Conservation (phyloP, 2,113 vertebrate genomes). For the Notothenia rossii region DNA sequence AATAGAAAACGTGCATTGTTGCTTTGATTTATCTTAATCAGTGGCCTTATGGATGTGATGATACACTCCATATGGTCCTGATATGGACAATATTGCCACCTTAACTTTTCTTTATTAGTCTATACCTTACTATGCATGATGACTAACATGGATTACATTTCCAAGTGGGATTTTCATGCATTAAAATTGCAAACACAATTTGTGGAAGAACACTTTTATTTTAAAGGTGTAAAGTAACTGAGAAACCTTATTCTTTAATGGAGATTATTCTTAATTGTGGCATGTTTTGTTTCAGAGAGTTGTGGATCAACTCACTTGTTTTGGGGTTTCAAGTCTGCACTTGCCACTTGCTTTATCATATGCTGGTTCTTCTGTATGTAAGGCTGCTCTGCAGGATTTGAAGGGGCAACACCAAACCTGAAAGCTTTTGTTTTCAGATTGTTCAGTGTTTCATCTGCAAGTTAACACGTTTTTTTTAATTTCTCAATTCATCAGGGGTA, state of each 20-base stretch:
- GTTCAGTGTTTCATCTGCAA: not conserved
- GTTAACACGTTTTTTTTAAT: slow-evolving; percentile 21
- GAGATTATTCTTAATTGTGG: not conserved
- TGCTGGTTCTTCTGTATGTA: not conserved
- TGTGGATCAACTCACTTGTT: not conserved
- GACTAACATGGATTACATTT: not conserved
- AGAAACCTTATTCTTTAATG: not conserved
- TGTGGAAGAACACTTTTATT: too few relatives aligned
- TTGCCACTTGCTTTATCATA: not conserved
- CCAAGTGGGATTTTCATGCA: not conserved
- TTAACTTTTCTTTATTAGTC: not conserved
- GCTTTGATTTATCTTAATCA: not conserved
- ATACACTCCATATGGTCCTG: not conserved
- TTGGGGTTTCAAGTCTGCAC: not conserved
- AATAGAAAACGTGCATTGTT: not conserved
- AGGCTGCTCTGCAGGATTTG: not conserved
- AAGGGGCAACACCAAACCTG: not conserved
- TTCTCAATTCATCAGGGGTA: slow-evolving; percentile 7
- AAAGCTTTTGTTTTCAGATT: slow-evolving; percentile 18
- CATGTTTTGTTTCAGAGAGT: not conserved
- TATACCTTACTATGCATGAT: not conserved
- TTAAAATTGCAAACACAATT: not conserved
- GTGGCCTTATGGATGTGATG: not conserved
- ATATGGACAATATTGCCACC: not conserved
- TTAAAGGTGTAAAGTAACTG: too few relatives aligned